Conservation (phyloP, 2,888 invertebrate genomes). For the Amblyteles armatorius region DNA sequence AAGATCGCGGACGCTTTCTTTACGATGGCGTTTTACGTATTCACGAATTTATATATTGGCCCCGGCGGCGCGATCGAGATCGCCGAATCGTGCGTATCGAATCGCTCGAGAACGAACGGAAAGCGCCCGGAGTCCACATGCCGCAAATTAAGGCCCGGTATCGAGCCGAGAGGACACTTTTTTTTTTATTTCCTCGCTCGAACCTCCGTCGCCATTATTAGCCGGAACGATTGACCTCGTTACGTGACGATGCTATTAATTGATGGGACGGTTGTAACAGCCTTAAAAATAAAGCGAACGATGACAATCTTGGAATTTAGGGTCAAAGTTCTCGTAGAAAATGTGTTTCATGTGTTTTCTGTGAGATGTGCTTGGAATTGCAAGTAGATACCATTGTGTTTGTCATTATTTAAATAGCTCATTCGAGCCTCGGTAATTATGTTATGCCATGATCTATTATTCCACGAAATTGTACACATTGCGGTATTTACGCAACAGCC, state of each 20-base stretch:
- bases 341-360: background rate
- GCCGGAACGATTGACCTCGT: slow-evolving; percentile 63
- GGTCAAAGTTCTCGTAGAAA: background rate
- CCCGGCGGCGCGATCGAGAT: slow-evolving; percentile 42
- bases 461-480: slow-evolving; percentile 30
- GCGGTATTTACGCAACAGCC: slow-evolving; percentile 33
- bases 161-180: slow-evolving; percentile 45
- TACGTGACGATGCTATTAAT: slow-evolving; percentile 61
- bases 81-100: slow-evolving; percentile 59
- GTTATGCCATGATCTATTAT: slow-evolving; percentile 30
- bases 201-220: slow-evolving; percentile 41
- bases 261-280: slow-evolving; percentile 16
- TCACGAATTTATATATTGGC: slow-evolving; percentile 47
- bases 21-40: slow-evolving; percentile 47
- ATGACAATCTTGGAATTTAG: slow-evolving; percentile 25
- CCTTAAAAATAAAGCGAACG: background rate
- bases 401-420: background rate
- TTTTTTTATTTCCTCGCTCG: slow-evolving; percentile 1
- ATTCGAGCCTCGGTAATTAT: slow-evolving; percentile 1
- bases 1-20: slow-evolving; percentile 23
- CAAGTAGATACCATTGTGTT: slow-evolving; percentile 19
- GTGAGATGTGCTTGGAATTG: slow-evolving; percentile 1
- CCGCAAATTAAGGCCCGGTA: slow-evolving; percentile 19
- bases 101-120: slow-evolving; percentile 31
- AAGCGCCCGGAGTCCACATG: slow-evolving; percentile 5